A percentile compares a stretch with the other conserved stretches of the same genome.
phyloP scores from a whole-genome alignment of 2,888 invertebrate genomes.

The Halocaridina rubra region DNA sequence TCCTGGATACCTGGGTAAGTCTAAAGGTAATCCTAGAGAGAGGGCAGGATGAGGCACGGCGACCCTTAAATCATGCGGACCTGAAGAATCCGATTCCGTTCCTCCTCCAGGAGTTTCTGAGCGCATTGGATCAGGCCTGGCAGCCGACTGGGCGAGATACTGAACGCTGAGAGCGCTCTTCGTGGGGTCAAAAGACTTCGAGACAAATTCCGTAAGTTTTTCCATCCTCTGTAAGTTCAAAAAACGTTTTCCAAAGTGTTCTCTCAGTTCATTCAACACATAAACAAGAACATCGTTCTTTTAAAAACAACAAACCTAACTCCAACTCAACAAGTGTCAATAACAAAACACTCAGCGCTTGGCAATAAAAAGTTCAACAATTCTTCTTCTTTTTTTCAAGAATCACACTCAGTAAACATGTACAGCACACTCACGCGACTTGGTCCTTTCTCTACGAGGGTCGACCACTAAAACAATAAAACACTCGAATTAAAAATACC shows the following conservation, averaged over 20 bases:
- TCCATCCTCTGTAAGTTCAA: slow-evolving; percentile 55
- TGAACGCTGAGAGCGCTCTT: slow-evolving; percentile 63
- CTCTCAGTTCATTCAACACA: too few species aligned
- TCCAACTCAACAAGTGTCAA: slow-evolving; percentile 53
- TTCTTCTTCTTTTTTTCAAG: too few species aligned
- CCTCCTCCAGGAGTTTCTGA: slow-evolving; percentile 36
- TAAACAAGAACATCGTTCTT: too few species aligned
- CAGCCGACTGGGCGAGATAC: slow-evolving; percentile 62
- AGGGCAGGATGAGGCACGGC: slow-evolving; percentile 45
- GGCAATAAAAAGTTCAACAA: too few species aligned
- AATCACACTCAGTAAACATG: too few species aligned
- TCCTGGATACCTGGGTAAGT: slow-evolving; percentile 42
- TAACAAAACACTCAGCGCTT: not conserved
- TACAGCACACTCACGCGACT: too few species aligned
- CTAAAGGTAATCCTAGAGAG: slow-evolving; percentile 35
- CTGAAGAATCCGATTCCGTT: slow-evolving; percentile 29
- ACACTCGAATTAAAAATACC: too few species aligned
- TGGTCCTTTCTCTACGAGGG: too few species aligned
- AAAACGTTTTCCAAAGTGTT: too few species aligned
- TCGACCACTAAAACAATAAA: too few species aligned
- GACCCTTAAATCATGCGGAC: slow-evolving; percentile 39
- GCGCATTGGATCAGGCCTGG: slow-evolving; percentile 44
- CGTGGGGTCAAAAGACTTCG: slow-evolving; percentile 61
- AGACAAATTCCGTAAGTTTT: slow-evolving; percentile 62
- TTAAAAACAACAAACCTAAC: too few species aligned